phyloP scores from a whole-genome alignment of 2,113 vertebrate genomes.

The Siphamia tubifer region DNA sequence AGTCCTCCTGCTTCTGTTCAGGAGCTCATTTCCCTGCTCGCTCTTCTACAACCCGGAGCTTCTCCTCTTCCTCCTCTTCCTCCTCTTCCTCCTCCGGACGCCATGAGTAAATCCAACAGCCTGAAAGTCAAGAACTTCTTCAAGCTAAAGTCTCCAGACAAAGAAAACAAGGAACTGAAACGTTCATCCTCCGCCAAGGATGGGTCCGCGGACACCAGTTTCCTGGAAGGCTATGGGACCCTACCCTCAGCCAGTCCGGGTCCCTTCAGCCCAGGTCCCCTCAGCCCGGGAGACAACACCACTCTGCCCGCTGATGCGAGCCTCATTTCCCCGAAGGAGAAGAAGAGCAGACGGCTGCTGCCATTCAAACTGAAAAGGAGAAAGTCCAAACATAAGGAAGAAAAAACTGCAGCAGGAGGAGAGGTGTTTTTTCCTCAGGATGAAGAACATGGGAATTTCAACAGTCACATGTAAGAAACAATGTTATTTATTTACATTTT shows the following conservation, averaged over 20 bases:
- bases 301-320: neutral
- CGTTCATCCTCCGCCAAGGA: neutral
- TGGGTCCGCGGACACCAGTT: too few relatives aligned
- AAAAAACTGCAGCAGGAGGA: neutral
- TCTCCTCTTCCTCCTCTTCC: too few relatives aligned
- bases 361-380: constrained; percentile 47
- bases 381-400: constrained; percentile 43
- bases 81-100: neutral
- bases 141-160: constrained; percentile 46
- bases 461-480: constrained; percentile 31
- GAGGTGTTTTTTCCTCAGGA: constrained; percentile 49
- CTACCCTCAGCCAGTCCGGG: neutral
- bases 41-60: neutral
- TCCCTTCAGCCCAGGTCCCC: neutral
- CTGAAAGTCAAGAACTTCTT: constrained; percentile 55
- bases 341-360: constrained; percentile 40
- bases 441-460: constrained; percentile 50
- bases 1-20: neutral
- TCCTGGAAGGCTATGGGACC: too few relatives aligned
- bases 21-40: neutral
- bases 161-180: constrained; percentile 37
- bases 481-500: too few relatives aligned
- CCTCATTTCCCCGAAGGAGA: constrained; percentile 33
- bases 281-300: constrained; percentile 2
- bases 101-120: constrained; percentile 65